Conservation (phyloP, 2,888 invertebrate species). For the Patella depressa region DNA sequence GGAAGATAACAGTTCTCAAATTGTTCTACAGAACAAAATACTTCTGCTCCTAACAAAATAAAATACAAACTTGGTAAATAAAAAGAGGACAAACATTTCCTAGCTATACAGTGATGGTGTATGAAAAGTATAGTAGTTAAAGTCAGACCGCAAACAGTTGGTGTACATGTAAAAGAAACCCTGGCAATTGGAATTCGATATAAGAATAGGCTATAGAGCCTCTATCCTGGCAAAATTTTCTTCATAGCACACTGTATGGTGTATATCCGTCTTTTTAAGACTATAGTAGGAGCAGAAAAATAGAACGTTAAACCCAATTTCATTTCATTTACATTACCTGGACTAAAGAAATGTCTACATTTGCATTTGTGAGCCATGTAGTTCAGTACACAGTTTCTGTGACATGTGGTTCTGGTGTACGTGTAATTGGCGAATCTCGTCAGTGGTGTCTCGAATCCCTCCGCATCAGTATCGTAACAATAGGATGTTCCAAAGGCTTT, state of each 20-base stretch:
- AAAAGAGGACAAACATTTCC: neutral
- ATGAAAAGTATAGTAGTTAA: no score
- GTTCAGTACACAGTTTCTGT: neutral
- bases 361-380: conserved; percentile 12
- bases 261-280: no score
- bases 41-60: neutral
- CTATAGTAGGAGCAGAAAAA: no score
- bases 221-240: no score
- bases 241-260: no score
- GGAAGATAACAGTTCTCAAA: conserved; percentile 10
- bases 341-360: conserved; percentile 12
- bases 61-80: neutral
- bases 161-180: no score
- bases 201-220: no score
- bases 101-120: no score
- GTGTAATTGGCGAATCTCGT: conserved; percentile 8
- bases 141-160: no score
- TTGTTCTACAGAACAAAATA: conserved; percentile 9
- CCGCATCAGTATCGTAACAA: conserved; percentile 16
- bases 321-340: conserved; percentile 8
- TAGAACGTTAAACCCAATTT: no score
- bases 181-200: no score
- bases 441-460: conserved; percentile 15
- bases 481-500: conserved; percentile 15
- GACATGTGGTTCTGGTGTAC: conserved; percentile 14